phyloP scores from a whole-genome alignment of 1,140 invertebrate genomes.

The Telenomus remus region DNA sequence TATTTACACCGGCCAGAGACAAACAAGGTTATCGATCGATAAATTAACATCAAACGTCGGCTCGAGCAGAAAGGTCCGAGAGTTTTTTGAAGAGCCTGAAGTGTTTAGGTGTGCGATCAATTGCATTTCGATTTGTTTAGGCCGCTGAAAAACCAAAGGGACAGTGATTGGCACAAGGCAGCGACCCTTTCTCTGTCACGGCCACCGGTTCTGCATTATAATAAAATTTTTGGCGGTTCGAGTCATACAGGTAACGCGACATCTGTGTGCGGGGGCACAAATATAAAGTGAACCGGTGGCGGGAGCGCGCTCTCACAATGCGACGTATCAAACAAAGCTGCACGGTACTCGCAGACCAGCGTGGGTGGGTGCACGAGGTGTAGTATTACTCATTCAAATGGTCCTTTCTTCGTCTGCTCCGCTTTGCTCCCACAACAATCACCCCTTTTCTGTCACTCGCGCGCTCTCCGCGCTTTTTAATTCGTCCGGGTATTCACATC shows the following conservation, averaged over 20 bases:
- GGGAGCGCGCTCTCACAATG: no score
- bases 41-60: no score
- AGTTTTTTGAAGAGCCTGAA: no score
- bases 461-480: conserved; percentile 68
- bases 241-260: conserved; percentile 53
- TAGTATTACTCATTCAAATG: conserved; percentile 77
- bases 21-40: no score
- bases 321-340: conserved; percentile 74
- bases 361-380: conserved; percentile 74
- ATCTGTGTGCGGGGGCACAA: conserved; percentile 58
- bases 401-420: conserved; percentile 63
- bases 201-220: conserved; percentile 67
- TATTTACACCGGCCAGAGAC: no score
- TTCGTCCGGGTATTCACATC: conserved; percentile 70
- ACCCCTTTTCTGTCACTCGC: conserved; percentile 50
- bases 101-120: no score
- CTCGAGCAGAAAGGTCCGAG: no score
- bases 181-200: conserved; percentile 67
- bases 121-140: conserved; percentile 40
- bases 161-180: conserved; percentile 74
- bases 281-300: conserved; percentile 73
- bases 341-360: conserved; percentile 65
- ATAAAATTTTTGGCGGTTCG: conserved; percentile 71
- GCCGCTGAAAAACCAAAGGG: conserved; percentile 71
- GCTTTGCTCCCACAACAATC: conserved; percentile 34